Conservation (phyloP, 2,113 vertebrate species). For the Gulo gulo region DNA sequence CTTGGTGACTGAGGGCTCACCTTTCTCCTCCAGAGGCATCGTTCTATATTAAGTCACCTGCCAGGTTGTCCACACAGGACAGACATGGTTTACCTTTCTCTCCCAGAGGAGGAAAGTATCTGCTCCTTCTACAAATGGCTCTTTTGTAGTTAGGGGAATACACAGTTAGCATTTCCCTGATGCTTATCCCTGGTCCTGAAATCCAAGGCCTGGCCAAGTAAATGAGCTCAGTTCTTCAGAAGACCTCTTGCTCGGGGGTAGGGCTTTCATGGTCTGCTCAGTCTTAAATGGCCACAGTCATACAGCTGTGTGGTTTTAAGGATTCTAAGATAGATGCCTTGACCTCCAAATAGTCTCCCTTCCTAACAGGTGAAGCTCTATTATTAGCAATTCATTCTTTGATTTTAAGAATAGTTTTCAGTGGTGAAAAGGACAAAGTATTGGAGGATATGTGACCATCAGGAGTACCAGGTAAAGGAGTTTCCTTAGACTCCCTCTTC, state of each 20-base stretch:
- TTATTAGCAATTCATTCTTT: neutral
- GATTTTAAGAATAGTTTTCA: neutral
- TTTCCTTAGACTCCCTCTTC: neutral
- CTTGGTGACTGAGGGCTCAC: conserved; percentile 19
- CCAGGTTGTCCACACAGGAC: neutral
- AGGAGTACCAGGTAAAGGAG: neutral
- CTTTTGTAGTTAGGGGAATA: neutral
- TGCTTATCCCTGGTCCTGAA: neutral
- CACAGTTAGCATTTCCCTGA: neutral
- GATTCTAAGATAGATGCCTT: neutral
- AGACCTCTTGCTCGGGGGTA: neutral
- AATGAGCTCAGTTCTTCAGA: neutral
- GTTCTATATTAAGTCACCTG: conserved; percentile 9
- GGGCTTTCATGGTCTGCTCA: neutral
- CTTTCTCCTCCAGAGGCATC: neutral
- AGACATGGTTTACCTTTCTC: neutral
- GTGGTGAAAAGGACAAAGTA: neutral
- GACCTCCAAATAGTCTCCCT: neutral
- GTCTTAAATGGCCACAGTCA: neutral
- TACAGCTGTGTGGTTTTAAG: neutral
- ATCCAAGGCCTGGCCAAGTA: neutral
- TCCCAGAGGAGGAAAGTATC: neutral
- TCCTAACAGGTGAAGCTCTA: neutral
- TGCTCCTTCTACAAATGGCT: conserved; percentile 18
- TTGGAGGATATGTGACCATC: neutral